Evolutionary conservation across 2,888 invertebrate genomes (phyloP).

Genomic region (Ptilodon capucinus): DNA sequence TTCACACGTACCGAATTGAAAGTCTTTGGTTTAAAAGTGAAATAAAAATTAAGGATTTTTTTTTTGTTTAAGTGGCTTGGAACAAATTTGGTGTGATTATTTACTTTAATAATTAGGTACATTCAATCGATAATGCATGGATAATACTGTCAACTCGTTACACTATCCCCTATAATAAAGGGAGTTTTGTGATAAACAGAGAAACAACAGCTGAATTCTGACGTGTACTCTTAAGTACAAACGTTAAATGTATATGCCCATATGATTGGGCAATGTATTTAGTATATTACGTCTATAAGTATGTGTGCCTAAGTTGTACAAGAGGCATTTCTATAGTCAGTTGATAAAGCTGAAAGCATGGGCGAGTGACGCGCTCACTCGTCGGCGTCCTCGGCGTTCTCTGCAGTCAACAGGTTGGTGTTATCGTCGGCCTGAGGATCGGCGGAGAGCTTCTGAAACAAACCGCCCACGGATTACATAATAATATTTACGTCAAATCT

Average conservation of each 20-base stretch:
- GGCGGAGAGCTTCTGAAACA: constrained; percentile 69
- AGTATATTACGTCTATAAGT: no score
- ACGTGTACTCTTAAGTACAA: no score
- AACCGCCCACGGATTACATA: constrained; percentile 24
- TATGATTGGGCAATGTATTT: constrained; percentile 24
- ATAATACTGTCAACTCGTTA: no score
- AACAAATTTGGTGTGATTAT: no score
- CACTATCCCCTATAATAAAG: no score
- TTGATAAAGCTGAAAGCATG: constrained; percentile 54
- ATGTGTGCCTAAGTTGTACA: constrained; percentile 51
- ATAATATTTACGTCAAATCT: background rate
- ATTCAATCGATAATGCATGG: no score
- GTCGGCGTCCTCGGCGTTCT: constrained; percentile 73
- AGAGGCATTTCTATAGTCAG: constrained; percentile 48
- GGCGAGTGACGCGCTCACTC: constrained; percentile 49
- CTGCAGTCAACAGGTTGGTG: constrained; percentile 74
- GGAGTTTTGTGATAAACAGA: no score
- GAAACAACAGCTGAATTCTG: no score
- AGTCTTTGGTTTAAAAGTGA: background rate
- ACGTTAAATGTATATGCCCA: constrained; percentile 16
- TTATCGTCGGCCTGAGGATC: constrained; percentile 76
- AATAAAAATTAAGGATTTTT: constrained; percentile 3
- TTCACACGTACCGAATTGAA: no score
- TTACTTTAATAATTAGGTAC: no score
- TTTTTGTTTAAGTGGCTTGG: no score